phyloP scores from a whole-genome alignment of 2,797 vertebrate genomes.

The Lepus oiostolus region DNA sequence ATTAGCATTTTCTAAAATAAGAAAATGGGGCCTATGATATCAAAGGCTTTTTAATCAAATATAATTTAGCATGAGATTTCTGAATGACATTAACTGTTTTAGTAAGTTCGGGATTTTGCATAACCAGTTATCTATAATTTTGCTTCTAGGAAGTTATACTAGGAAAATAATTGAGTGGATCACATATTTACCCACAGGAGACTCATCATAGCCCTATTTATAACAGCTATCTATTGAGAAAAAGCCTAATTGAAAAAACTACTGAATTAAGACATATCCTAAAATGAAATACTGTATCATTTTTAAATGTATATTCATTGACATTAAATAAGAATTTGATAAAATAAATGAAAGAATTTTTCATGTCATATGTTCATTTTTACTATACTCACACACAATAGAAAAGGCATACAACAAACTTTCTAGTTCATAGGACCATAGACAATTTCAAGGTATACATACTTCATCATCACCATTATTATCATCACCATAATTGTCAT shows the following conservation, averaged over 20 bases:
- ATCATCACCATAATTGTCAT: not conserved
- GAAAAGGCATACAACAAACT: not conserved
- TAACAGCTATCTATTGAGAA: not conserved
- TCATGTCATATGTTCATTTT: not conserved
- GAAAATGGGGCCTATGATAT: not conserved
- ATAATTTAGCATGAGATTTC: not conserved
- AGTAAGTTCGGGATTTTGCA: not conserved
- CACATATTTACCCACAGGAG: not conserved
- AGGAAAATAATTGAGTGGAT: not conserved
- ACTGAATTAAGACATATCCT: not conserved
- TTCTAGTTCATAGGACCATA: not conserved
- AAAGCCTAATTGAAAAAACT: not conserved
- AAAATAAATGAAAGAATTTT: constrained; percentile 8
- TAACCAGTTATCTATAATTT: not conserved
- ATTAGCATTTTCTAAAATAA: not conserved
- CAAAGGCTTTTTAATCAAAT: not conserved
- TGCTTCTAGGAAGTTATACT: not conserved
- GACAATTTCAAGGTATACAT: not conserved
- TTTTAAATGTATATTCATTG: not conserved
- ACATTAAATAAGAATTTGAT: not conserved
- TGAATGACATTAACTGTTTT: not conserved
- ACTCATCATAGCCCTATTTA: not conserved
- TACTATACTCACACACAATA: not conserved
- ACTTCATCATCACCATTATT: not conserved
- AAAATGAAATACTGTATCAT: not conserved